These are phyloP conservation scores for Falco naumanni DNA, from an alignment of 2,797 vertebrate genomes.

Conservation along the genomic window DNA sequence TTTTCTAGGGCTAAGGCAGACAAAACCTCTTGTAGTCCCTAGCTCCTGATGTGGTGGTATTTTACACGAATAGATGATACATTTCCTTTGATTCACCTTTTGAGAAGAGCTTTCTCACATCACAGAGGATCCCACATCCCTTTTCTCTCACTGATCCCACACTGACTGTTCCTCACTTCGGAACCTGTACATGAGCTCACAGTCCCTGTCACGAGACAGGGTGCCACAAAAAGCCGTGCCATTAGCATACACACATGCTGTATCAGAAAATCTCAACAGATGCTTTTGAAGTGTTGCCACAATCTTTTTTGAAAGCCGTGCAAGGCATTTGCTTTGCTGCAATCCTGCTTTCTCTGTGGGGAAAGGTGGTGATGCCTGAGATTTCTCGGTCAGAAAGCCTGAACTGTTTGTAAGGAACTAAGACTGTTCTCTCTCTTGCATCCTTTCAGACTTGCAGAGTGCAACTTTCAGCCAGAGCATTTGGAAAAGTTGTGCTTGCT, in stretches of 20 bases:
- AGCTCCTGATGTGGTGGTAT: background rate
- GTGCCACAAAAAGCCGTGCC: background rate
- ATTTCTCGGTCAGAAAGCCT: background rate
- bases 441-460: conserved; percentile 78
- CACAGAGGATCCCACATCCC: background rate
- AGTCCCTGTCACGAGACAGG: background rate
- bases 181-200: background rate
- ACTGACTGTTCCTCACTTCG: background rate
- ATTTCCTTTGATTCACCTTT: background rate
- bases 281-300: background rate
- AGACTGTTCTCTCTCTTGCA: background rate
- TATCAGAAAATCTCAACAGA: background rate
- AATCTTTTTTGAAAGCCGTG: background rate
- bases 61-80: background rate
- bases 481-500: conserved; percentile 74
- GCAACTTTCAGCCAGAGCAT: conserved; percentile 72
- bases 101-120: background rate
- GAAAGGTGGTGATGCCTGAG: background rate
- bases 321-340: background rate
- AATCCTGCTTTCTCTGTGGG: background rate
- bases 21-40: background rate
- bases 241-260: fast-evolving
- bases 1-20: background rate
- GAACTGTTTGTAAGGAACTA: background rate
- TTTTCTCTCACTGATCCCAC: background rate